Evolutionary conservation across 2,888 invertebrate genomes (phyloP).

Genomic region (Andrena trimmerana): DNA sequence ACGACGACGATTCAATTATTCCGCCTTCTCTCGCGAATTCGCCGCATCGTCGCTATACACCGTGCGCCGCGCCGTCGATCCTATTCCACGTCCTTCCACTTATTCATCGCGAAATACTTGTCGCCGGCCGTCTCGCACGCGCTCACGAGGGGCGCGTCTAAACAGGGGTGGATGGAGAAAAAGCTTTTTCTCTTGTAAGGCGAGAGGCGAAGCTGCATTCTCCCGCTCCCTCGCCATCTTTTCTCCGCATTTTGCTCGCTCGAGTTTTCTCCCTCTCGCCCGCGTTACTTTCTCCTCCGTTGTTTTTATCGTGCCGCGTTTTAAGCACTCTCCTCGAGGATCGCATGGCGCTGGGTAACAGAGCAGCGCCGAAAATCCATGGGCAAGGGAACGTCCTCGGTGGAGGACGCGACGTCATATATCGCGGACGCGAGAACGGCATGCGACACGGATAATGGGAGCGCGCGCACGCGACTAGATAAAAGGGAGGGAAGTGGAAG

Average conservation of each 20-base stretch:
- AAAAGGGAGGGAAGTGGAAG: conserved; percentile 10
- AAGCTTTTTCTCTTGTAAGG: conserved; percentile 68
- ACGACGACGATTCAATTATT: conserved; percentile 59
- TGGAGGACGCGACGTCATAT: conserved; percentile 39
- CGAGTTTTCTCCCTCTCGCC: conserved; percentile 43
- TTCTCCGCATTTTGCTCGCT: conserved; percentile 38
- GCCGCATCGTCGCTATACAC: conserved; percentile 32
- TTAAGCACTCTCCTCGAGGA: conserved; percentile 17
- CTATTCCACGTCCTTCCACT: conserved; percentile 67
- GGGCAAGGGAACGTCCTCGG: conserved; percentile 1
- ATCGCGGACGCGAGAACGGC: conserved; percentile 9
- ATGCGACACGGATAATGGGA: conserved; percentile 30
- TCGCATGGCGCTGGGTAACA: not conserved
- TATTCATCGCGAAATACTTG: conserved; percentile 70
- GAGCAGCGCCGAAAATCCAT: conserved; percentile 51
- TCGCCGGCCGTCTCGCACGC: conserved; percentile 59
- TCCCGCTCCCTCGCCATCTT: conserved; percentile 46
- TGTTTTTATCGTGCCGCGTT: conserved; percentile 28
- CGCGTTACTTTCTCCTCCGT: conserved; percentile 8
- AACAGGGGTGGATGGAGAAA: conserved; percentile 49
- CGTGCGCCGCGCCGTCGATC: conserved; percentile 50
- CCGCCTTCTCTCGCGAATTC: conserved; percentile 36
- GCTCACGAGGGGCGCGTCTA: conserved; percentile 45
- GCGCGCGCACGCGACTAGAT: conserved; percentile 16
- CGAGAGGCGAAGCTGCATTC: conserved; percentile 59